These are phyloP conservation scores for Eupsilia transversa DNA, from an alignment of 2,888 invertebrate genomes.

Conservation along the genomic window DNA sequence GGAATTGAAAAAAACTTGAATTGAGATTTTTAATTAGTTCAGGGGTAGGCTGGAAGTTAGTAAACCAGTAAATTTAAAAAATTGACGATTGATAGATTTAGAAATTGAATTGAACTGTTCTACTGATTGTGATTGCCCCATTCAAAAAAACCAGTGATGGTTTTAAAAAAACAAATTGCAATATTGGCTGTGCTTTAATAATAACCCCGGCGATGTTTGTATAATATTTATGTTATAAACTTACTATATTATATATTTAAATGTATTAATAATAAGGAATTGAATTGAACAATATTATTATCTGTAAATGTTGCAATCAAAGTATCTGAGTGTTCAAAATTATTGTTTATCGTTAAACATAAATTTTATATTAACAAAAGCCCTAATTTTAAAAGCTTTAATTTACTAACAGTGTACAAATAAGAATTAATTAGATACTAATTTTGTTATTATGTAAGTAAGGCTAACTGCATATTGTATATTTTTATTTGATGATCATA, in stretches of 20 bases:
- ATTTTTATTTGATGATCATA: not conserved
- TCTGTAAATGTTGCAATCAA: constrained; percentile 32
- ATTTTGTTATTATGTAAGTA: constrained; percentile 23
- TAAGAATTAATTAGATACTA: constrained; percentile 23
- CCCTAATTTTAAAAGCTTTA: constrained; percentile 49
- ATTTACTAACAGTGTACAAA: constrained; percentile 50
- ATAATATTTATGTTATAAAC: constrained; percentile 1
- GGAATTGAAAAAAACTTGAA: constrained; percentile 38
- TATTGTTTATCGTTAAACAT: constrained; percentile 15
- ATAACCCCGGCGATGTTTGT: constrained; percentile 22
- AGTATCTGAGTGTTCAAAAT: constrained; percentile 11
- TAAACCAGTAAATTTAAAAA: constrained; percentile 36
- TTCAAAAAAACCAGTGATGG: not conserved
- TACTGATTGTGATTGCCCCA: not conserved
- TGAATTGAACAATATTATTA: constrained; percentile 41
- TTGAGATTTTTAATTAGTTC: constrained; percentile 21
- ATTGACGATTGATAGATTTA: not conserved
- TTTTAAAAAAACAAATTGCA: constrained; percentile 22
- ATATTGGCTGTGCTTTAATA: constrained; percentile 54
- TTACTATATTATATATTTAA: constrained; percentile 19
- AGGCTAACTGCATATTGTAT: constrained; percentile 27
- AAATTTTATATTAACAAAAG: constrained; percentile 21
- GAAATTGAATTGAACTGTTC: not conserved
- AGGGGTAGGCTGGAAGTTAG: not conserved
- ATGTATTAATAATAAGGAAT: constrained; percentile 41